phyloP scores from a whole-genome alignment of 2,113 vertebrate species.

The Perca flavescens region DNA sequence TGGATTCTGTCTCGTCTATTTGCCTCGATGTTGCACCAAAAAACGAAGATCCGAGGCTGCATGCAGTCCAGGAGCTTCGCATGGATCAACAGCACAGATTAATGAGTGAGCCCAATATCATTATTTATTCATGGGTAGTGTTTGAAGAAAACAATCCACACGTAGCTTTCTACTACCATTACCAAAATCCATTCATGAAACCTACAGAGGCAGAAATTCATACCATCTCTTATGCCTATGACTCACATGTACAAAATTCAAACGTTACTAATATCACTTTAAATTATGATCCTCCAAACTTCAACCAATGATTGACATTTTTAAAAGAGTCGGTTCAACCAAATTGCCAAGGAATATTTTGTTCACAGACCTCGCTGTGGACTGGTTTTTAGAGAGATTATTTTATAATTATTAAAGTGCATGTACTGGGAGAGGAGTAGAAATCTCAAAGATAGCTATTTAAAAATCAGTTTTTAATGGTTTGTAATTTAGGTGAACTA shows the following conservation, averaged over 20 bases:
- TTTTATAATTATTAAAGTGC: neutral
- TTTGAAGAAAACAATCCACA: neutral
- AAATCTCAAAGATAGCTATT: neutral
- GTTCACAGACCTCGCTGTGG: neutral
- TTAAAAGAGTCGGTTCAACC: neutral
- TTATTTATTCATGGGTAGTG: neutral
- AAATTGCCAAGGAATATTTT: neutral
- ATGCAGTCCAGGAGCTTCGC: conserved; percentile 8
- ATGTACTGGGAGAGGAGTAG: neutral
- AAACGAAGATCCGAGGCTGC: neutral
- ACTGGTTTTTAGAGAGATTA: neutral
- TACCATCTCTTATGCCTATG: neutral
- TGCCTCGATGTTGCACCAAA: conserved; percentile 15
- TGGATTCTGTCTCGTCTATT: conserved; percentile 10
- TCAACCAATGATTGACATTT: neutral
- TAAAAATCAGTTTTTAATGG: neutral
- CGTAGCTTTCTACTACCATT: neutral
- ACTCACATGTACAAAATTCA: neutral
- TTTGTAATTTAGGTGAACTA: no score
- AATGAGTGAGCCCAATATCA: conserved; percentile 51
- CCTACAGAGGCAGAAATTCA: neutral
- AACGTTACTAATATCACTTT: neutral
- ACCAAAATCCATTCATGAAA: neutral
- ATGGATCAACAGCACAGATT: conserved; percentile 41
- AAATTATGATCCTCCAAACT: neutral